Evolutionary conservation across 2,888 invertebrate genomes (phyloP).

Genomic region (Chromoteleia sp.): DNA sequence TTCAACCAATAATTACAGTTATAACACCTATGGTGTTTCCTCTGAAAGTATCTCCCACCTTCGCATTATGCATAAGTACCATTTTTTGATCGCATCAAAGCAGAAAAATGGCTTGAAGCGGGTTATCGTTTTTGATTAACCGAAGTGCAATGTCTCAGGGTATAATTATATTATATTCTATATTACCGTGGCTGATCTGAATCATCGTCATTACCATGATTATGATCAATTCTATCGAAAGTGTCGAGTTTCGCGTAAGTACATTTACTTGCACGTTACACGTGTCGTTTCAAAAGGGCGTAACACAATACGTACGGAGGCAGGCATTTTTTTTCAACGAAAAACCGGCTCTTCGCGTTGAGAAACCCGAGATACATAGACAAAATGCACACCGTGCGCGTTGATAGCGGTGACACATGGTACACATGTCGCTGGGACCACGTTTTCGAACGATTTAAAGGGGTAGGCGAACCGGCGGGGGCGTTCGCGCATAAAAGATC

Average conservation of each 20-base stretch:
- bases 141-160: constrained; percentile 45
- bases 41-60: constrained; percentile 26
- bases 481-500: constrained; percentile 13
- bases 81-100: constrained; percentile 47
- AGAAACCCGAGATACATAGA: constrained; percentile 59
- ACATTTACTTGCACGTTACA: constrained; percentile 64
- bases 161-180: constrained; percentile 63
- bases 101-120: constrained; percentile 33
- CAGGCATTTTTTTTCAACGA: constrained; percentile 54
- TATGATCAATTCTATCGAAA: constrained; percentile 65
- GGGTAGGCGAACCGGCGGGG: constrained; percentile 34
- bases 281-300: constrained; percentile 68
- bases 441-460: constrained; percentile 16
- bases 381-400: constrained; percentile 40
- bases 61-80: constrained; percentile 43
- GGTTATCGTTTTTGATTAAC: constrained; percentile 57
- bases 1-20: constrained; percentile 46
- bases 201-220: constrained; percentile 64
- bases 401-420: constrained; percentile 59
- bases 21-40: constrained; percentile 35
- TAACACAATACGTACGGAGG: constrained; percentile 69
- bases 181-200: constrained; percentile 56
- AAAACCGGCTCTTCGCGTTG: constrained; percentile 68
- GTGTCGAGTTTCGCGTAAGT: constrained; percentile 65
- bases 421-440: constrained; percentile 25